Evolutionary conservation across 2,797 vertebrate genomes (phyloP), one percentile per base, ranked within the genome.

Genomic region (Champsocephalus esox): DNA sequence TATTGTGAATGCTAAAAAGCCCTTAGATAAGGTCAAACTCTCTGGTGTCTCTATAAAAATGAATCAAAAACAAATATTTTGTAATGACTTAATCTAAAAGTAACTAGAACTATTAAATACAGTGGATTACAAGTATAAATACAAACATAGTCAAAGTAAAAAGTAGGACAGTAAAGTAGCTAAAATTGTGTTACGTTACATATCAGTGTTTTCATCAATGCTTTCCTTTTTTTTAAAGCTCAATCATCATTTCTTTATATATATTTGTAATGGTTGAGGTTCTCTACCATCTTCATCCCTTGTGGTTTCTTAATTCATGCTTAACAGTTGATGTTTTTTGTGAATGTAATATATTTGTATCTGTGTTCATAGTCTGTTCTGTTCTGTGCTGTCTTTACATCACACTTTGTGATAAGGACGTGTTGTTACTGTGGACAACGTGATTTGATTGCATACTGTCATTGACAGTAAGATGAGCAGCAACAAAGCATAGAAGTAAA

Each of bases 401-500:
- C 9, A 59, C 12, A 11, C 14, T 28, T 9, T 16, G 21, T 67
- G 43, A 64, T 61, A 11, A 16, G 13, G 9, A 13, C 61, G 2
- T 41, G 38, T 12, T 38, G 19, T 70, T 24, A 1, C 28, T 24
- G 10, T 3, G 28, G 28, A 24, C 5, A 19, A 13, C 10, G 46
- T 28, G 14, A 46, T 41, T 60, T n/a, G 1, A 51, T 43, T 13
- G 6, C 14, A n/a, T 44, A n/a, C 17, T 16, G 21, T 60, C 8
- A 34, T 16, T 41, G 21, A 45, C 4, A 41, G 3, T 11, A 32
- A 49, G 46, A 54, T 50, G 12, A 60, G 3, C 38, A 5, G 24
- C 45, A 55, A 55, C 19, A 48, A 74, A 61, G 7, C 16, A 19
- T 45, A 38, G 54, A 49, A 65, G 54, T 16, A 57, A 57, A n/a